Evolutionary conservation across 2,888 invertebrate genomes (phyloP).

Genomic region (Tiliacea citrago): DNA sequence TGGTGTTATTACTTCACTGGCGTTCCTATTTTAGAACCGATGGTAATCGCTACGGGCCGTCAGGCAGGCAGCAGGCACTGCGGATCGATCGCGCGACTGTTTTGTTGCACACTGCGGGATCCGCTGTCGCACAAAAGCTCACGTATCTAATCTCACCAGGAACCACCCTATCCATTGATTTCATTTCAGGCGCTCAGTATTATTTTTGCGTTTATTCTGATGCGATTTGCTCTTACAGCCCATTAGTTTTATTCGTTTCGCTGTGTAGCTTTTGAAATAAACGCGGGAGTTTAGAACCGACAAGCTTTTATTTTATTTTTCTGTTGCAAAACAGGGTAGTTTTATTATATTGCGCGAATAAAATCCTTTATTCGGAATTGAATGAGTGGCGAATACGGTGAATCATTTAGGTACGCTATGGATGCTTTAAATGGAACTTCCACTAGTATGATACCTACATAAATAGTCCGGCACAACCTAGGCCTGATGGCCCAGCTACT

Average conservation of each 20-base stretch:
- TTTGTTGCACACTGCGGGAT: conserved; percentile 42
- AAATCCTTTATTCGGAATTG: not conserved
- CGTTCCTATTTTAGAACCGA: conserved; percentile 2
- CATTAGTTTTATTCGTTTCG: conserved; percentile 48
- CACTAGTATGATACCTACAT: not conserved
- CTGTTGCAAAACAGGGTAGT: not conserved
- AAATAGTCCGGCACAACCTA: not conserved
- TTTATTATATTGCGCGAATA: conserved; percentile 4
- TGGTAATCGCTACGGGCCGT: conserved; percentile 12
- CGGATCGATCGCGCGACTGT: conserved; percentile 55
- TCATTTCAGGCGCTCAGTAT: conserved; percentile 47
- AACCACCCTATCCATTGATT: conserved; percentile 58
- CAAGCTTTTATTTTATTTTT: conserved; percentile 25
- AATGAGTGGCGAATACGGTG: not conserved
- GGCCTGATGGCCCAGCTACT: not conserved
- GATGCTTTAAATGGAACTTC: not conserved
- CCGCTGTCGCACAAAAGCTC: conserved; percentile 54
- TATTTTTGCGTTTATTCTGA: conserved; percentile 57
- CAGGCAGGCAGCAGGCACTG: conserved; percentile 5
- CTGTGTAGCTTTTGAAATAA: conserved; percentile 27
- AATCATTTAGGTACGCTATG: not conserved
- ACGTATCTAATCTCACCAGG: conserved; percentile 65
- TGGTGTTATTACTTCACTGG: conserved; percentile 27
- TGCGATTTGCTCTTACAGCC: conserved; percentile 54
- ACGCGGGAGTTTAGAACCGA: conserved; percentile 24